Conservation (phyloP, 2,888 invertebrate genomes). For the Caenorhabditis sp. region DNA sequence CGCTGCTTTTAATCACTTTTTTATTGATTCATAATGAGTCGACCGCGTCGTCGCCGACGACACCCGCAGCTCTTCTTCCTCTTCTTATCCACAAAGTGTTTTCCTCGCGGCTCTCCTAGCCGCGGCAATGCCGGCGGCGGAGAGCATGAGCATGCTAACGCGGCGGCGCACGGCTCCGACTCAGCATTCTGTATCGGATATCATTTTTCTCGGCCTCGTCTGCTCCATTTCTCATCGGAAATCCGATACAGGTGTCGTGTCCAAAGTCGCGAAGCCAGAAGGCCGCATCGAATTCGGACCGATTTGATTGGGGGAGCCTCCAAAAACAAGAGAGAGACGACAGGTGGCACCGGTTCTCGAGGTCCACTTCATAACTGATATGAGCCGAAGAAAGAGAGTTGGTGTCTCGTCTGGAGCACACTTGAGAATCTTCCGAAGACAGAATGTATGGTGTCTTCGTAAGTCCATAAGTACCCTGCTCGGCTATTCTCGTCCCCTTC, state of each 20-base stretch:
- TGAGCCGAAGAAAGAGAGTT: no score
- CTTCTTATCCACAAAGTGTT: conserved; percentile 8
- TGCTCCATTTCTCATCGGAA: conserved; percentile 21
- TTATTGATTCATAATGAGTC: conserved; percentile 33
- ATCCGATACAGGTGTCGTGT: conserved; percentile 54
- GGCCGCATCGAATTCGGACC: conserved; percentile 9
- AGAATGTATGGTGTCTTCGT: no score
- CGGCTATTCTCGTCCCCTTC: neutral
- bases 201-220: conserved; percentile 43
- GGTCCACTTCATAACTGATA: neutral
- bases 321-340: neutral
- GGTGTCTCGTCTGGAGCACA: no score
- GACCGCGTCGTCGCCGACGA: conserved; percentile 11
- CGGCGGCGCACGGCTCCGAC: conserved; percentile 3
- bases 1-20: conserved; percentile 21
- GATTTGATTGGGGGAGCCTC: conserved; percentile 6
- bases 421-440: no score
- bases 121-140: no score
- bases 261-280: neutral
- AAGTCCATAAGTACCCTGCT: neutral
- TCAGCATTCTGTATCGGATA: conserved; percentile 38
- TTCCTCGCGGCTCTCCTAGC: conserved; percentile 11
- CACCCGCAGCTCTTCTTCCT: conserved; percentile 17
- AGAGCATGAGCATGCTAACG: conserved; percentile 13
- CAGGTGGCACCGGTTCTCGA: neutral